Evolutionary conservation across 1,140 invertebrate genomes (phyloP), one percentile per base, ranked within the genome.

Genomic region (Drosophila kanapiae): DNA sequence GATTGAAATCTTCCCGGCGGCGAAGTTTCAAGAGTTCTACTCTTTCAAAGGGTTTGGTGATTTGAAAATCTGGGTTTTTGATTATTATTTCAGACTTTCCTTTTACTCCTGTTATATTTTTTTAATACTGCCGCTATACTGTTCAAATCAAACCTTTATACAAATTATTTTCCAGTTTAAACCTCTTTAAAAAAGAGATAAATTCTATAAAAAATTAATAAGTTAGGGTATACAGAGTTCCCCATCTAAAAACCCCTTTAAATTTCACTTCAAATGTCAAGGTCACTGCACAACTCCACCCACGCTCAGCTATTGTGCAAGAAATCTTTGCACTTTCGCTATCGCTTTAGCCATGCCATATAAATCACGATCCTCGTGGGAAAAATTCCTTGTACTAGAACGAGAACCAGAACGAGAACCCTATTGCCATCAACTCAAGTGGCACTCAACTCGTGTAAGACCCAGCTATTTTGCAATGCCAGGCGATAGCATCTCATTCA

Each of bases 261-360:
- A 42, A 35, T n/a, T 56, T 13, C 48, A 33, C 35, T 57, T 56
- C 29, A 57, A 78, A 78, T 78, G 75, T 78, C 75, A 78, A 78
- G 75, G 75, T 78, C 75, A 37, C 23, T 40, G 47, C 72, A 42
- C 56, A 29, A 31, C 27, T 57, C 18, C 38, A 23, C 33, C 47
- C 27, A 43, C 37, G 16, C 23, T 8, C 13, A 4, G 16, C 23
- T 16, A 14, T 42, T n/a, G 9, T 1, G 16, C 33, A 64, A 49
- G n/a, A 64, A 56, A 49, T 65, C 47, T 65, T 63, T 14, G 42
- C 49, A 64, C 70, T 63, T 75, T 76, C 40, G 38, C 33, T 54
- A 64, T 65, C 60, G 35, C 51, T 27, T 31, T 33, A 62, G n/a
- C 7, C 40, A 10, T 9, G 43, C 31, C 47, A 33, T 29, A 40